phyloP scores from a whole-genome alignment of 2,797 vertebrate genomes.

The Toxotes lorentzi region DNA sequence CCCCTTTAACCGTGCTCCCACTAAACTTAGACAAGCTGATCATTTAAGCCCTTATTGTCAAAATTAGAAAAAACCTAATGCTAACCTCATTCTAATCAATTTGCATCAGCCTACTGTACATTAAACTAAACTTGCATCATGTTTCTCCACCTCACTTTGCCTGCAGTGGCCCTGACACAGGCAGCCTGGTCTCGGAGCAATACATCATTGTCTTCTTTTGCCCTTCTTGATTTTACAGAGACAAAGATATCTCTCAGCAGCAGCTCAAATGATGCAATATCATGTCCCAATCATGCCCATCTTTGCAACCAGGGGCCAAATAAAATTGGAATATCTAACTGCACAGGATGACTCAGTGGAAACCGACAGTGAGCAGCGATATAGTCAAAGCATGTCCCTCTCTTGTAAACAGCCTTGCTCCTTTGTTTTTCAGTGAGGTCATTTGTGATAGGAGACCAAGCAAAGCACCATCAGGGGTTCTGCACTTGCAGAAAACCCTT shows the following conservation, averaged over 20 bases:
- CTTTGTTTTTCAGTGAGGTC: conserved; percentile 40
- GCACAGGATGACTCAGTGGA: conserved; percentile 17
- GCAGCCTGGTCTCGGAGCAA: conserved; percentile 11
- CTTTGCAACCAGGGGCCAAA: conserved; percentile 32
- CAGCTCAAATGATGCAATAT: conserved; percentile 26
- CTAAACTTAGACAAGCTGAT: conserved; percentile 29
- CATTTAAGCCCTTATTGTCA: conserved; percentile 66
- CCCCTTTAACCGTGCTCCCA: conserved; percentile 29
- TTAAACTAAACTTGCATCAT: conserved; percentile 11
- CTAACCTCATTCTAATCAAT: conserved; percentile 17
- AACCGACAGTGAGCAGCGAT: conserved; percentile 20
- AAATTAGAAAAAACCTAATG: conserved; percentile 34
- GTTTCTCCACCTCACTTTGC: background rate
- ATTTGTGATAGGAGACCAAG: conserved; percentile 38
- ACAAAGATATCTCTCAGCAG: conserved; percentile 13
- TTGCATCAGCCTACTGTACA: conserved; percentile 26
- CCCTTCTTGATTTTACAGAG: conserved; percentile 8
- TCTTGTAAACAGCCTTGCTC: conserved; percentile 27
- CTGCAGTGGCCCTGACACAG: conserved; percentile 27
- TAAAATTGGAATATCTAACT: conserved; percentile 25
- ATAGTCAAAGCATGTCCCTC: conserved; percentile 17
- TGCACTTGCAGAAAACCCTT: conserved; percentile 16
- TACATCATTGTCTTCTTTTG: background rate
- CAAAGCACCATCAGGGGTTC: conserved; percentile 51
- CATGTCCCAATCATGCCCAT: background rate